phyloP scores from a whole-genome alignment of 2,797 vertebrate genomes.

The Apogon hyalosoma region DNA sequence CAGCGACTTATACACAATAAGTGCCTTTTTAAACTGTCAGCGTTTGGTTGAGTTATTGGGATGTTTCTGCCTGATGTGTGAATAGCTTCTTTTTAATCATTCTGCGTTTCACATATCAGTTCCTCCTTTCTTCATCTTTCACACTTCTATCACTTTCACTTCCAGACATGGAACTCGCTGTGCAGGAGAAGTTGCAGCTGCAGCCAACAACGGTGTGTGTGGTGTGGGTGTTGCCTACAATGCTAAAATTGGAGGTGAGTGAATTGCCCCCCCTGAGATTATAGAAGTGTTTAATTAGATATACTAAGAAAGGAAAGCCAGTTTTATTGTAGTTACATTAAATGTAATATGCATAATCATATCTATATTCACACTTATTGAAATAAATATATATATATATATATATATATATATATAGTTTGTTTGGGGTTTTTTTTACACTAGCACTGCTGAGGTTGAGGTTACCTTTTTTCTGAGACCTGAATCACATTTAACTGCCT shows the following conservation, averaged over 20 bases:
- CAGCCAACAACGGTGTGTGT: constrained; percentile 94
- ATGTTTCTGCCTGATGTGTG: neutral
- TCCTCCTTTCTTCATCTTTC: constrained; percentile 9
- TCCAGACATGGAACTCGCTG: constrained; percentile 95
- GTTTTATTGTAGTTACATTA: constrained; percentile 24
- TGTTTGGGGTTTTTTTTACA: neutral
- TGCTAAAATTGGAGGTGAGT: constrained; percentile 90
- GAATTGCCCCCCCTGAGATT: neutral
- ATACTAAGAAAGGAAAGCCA: constrained; percentile 16
- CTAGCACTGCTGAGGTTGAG: neutral
- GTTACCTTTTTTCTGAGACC: neutral
- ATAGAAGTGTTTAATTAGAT: constrained; percentile 8
- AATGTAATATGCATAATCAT: constrained; percentile 18
- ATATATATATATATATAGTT: constrained; percentile 15
- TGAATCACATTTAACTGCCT: constrained; percentile 6
- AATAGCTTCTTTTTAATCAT: neutral
- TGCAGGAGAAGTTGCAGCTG: constrained; percentile 94
- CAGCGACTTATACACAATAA: constrained; percentile 9
- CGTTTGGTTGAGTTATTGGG: constrained; percentile 1
- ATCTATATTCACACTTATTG: constrained; percentile 14
- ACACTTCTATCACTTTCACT: constrained; percentile 22
- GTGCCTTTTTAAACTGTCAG: constrained; percentile 10
- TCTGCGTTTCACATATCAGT: neutral
- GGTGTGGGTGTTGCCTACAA: constrained; percentile 96
- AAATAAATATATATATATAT: too few species aligned